A percentile compares a stretch with the other conserved stretches of the same genome.
phyloP scores from a whole-genome alignment of 2,113 vertebrate species.

The Geococcyx californianus region DNA sequence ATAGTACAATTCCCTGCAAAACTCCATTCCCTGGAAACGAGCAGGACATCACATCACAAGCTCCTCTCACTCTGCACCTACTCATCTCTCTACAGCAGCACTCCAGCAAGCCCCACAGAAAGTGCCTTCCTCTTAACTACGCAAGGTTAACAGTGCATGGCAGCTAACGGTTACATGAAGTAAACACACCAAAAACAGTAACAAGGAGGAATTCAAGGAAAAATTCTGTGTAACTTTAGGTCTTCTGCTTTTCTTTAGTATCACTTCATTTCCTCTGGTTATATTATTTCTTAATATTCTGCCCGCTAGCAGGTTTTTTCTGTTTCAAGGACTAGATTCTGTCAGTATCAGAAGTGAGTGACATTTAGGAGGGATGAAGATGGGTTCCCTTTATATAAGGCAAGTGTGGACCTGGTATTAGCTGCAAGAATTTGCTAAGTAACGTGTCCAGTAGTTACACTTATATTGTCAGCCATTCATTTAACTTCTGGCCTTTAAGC shows the following conservation, averaged over 20 bases:
- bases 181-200: neutral
- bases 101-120: neutral
- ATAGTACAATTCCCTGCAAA: neutral
- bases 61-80: neutral
- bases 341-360: neutral
- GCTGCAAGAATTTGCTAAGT: neutral
- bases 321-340: neutral
- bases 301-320: neutral
- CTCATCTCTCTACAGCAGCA: rapidly evolving
- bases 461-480: neutral
- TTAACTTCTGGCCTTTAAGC: neutral
- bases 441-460: neutral
- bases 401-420: neutral
- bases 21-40: neutral
- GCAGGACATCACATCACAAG: neutral
- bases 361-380: neutral
- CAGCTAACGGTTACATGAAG: neutral
- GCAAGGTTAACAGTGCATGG: neutral
- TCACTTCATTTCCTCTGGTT: neutral
- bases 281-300: neutral
- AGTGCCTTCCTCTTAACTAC: neutral
- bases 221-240: neutral
- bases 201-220: neutral
- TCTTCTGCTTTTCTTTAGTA: neutral
- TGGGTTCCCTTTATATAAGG: rapidly evolving